These are phyloP conservation scores for Chlamydotis undulata DNA, from an alignment of 2,113 vertebrate species.

Conservation along the genomic window DNA sequence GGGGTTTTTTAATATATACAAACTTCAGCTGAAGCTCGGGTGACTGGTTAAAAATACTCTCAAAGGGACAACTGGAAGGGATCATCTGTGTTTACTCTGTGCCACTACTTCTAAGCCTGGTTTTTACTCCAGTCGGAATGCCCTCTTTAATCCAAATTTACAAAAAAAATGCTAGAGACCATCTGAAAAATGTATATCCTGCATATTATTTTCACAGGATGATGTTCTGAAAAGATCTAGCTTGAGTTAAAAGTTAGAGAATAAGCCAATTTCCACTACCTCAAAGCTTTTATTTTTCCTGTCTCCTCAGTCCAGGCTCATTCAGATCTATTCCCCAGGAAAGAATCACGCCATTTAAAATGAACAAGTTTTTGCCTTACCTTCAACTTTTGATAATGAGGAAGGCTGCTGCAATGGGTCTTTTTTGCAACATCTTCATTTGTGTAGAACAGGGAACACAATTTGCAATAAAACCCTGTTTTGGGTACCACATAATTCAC, in stretches of 20 bases:
- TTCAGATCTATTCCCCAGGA: slow-evolving; percentile 51
- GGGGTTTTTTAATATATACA: not conserved
- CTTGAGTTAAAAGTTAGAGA: not conserved
- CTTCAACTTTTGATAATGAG: slow-evolving; percentile 96
- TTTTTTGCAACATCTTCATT: slow-evolving; percentile 95
- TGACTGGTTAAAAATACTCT: not conserved
- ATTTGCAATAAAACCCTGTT: slow-evolving; percentile 96
- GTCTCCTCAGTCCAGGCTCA: not conserved
- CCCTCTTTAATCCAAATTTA: not conserved
- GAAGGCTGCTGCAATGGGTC: slow-evolving; percentile 93
- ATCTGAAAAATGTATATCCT: not conserved
- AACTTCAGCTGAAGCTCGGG: not conserved
- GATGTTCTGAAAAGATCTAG: not conserved
- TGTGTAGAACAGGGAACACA: slow-evolving; percentile 97
- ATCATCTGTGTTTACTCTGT: not conserved
- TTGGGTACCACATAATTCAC: slow-evolving; percentile 93
- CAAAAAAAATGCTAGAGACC: not conserved
- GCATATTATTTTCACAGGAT: not conserved
- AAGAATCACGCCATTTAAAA: slow-evolving; percentile 68
- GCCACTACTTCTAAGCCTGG: not conserved
- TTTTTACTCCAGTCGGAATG: not conserved
- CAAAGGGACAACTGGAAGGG: not conserved
- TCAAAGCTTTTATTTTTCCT: not conserved
- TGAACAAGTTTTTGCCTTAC: slow-evolving; percentile 80
- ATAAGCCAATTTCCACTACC: slow-evolving; percentile 54